Conservation (phyloP, 1,140 invertebrate species). For the Ruditapes philippinarum region DNA sequence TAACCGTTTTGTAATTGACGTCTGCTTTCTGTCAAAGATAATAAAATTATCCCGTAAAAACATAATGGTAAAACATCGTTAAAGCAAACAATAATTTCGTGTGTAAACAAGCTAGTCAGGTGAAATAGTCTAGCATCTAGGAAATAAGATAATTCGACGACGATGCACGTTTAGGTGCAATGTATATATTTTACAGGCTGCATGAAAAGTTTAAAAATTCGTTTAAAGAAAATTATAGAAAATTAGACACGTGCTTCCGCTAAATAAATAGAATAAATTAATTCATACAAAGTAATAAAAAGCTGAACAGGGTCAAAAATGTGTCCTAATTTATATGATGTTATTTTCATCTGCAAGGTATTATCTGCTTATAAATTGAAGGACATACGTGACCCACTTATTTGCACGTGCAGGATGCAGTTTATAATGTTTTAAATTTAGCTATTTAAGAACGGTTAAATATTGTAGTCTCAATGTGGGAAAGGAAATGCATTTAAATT, state of each 20-base stretch:
- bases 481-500: no score
- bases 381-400: no score
- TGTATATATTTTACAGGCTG: not conserved
- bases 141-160: constrained; percentile 11
- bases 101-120: not conserved
- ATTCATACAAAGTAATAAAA: no score
- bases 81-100: constrained; percentile 15
- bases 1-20: not conserved
- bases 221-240: not conserved
- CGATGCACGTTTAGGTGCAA: not conserved
- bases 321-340: no score
- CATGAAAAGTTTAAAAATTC: not conserved
- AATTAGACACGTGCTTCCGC: not conserved
- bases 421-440: no score
- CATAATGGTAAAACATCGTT: not conserved
- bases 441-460: no score
- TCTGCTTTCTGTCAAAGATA: not conserved
- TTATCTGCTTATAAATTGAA: no score
- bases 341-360: no score
- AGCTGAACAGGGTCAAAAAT: no score
- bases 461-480: no score
- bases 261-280: not conserved
- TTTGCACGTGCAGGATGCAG: no score
- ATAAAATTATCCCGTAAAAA: constrained; percentile 20
- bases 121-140: constrained; percentile 3